A percentile compares a stretch with the other conserved stretches of the same genome.
Evolutionary conservation across 2,797 vertebrate genomes (phyloP).

Genomic region (Bucorvus abyssinicus): DNA sequence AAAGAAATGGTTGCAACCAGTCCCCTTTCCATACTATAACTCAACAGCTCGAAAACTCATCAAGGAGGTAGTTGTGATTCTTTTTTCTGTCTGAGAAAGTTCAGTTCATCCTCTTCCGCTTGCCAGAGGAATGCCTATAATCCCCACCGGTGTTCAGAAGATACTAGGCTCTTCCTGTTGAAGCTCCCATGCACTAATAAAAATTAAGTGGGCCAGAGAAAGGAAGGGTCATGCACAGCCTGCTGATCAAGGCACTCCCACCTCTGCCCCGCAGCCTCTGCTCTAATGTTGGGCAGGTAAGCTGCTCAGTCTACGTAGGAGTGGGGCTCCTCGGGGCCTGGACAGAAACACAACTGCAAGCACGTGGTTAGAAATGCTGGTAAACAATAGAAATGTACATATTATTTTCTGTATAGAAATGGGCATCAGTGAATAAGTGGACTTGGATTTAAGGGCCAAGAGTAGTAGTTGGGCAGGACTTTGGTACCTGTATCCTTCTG

Average conservation of each 20-base stretch:
- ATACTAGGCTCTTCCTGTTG: neutral
- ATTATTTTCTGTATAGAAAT: neutral
- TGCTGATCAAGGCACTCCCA: neutral
- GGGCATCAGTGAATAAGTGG: neutral
- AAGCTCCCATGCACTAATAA: neutral
- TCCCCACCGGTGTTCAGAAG: neutral
- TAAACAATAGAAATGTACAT: neutral
- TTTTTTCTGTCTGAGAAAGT: neutral
- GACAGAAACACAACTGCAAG: neutral
- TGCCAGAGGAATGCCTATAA: neutral
- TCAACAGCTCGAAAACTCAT: neutral
- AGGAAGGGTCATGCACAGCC: neutral
- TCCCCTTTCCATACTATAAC: neutral
- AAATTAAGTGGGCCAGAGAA: neutral
- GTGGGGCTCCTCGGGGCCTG: neutral
- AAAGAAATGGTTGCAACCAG: neutral
- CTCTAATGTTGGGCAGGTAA: neutral
- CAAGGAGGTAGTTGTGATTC: neutral
- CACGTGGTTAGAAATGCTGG: neutral
- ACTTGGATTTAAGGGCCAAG: neutral
- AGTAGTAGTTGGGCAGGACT: neutral
- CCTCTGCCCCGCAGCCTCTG: neutral
- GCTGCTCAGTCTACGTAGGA: neutral
- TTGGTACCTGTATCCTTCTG: conserved; percentile 37
- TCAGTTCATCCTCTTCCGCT: neutral